These are phyloP conservation scores for Dromius quadrimaculatus DNA, from an alignment of 2,888 invertebrate species.

Conservation along the genomic window DNA sequence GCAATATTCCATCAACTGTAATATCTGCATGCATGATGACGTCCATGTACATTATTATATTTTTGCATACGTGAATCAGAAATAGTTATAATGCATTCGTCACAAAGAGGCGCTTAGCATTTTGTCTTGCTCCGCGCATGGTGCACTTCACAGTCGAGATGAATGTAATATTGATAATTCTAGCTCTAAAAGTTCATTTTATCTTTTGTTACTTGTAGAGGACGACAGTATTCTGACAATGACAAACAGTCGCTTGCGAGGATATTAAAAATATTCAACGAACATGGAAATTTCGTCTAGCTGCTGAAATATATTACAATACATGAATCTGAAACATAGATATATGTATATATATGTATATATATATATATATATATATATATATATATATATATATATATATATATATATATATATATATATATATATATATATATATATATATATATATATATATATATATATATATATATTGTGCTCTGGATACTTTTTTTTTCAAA, in stretches of 20 bases:
- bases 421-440: too few relatives aligned
- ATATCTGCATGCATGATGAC: slow-evolving; percentile 6
- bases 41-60: slow-evolving; percentile 8
- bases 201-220: slow-evolving; percentile 21
- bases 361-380: too few relatives aligned
- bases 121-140: not conserved
- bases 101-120: slow-evolving; percentile 9
- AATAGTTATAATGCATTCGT: slow-evolving; percentile 30
- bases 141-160: not conserved
- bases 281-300: too few relatives aligned
- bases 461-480: too few relatives aligned
- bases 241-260: slow-evolving; percentile 18
- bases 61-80: slow-evolving; percentile 15
- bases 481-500: too few relatives aligned
- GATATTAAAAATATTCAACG: too few relatives aligned
- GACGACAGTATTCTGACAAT: slow-evolving; percentile 24
- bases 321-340: too few relatives aligned
- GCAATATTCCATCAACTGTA: slow-evolving; percentile 29
- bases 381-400: too few relatives aligned
- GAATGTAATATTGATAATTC: slow-evolving; percentile 26
- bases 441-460: too few relatives aligned
- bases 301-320: too few relatives aligned
- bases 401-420: too few relatives aligned
- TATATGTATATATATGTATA: too few relatives aligned
- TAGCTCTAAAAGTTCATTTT: slow-evolving; percentile 14